Conservation (phyloP, 2,113 vertebrate species). For the Xenopus laevis region DNA sequence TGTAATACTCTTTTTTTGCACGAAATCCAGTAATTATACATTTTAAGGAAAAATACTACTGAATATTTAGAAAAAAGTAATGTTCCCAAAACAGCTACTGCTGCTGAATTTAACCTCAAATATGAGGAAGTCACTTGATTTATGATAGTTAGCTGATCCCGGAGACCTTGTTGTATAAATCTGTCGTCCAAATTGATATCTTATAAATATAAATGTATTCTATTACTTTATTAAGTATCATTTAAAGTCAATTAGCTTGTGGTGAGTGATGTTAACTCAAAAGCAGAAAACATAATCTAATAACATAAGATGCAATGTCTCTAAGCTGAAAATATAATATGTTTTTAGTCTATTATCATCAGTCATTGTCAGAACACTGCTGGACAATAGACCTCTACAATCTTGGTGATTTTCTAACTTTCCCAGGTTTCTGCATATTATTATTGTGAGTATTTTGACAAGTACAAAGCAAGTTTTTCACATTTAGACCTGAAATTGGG, state of each 20-base stretch:
- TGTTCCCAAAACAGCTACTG: background rate
- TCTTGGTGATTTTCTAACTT: slow-evolving; percentile 11
- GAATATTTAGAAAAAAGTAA: background rate
- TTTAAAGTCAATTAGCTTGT: slow-evolving; percentile 44
- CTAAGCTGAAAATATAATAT: slow-evolving; percentile 40
- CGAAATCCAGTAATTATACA: too few species aligned
- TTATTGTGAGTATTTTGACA: too few species aligned
- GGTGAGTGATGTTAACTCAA: slow-evolving; percentile 45
- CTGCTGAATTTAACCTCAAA: slow-evolving; percentile 26
- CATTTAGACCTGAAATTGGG: too few species aligned
- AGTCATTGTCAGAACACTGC: slow-evolving; percentile 42
- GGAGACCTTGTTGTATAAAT: slow-evolving; percentile 36
- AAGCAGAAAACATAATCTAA: slow-evolving; percentile 43
- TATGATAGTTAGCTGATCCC: slow-evolving; percentile 31
- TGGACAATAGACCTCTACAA: slow-evolving; percentile 37
- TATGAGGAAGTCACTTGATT: slow-evolving; percentile 34
- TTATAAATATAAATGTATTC: slow-evolving; percentile 44
- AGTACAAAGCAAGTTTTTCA: too few species aligned
- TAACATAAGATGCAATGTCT: slow-evolving; percentile 36
- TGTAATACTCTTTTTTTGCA: too few species aligned
- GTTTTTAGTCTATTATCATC: slow-evolving; percentile 45
- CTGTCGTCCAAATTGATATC: slow-evolving; percentile 43
- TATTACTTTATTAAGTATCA: slow-evolving; percentile 44
- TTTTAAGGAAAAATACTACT: background rate
- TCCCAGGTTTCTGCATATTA: background rate